These are phyloP conservation scores for Tauraco erythrolophus DNA, from an alignment of 2,113 vertebrate species.

Conservation along the genomic window DNA sequence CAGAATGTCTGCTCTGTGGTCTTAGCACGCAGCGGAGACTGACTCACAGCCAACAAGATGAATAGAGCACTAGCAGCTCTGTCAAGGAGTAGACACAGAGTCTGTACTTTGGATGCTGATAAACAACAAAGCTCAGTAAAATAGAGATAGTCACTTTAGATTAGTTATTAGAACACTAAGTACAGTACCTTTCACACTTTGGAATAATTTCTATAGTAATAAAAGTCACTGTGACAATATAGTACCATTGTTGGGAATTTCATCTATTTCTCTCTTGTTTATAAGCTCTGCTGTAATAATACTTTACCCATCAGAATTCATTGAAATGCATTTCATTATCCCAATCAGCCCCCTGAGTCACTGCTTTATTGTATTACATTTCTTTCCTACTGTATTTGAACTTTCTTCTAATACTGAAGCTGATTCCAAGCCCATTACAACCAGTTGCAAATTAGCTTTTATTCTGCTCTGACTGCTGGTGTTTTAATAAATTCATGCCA, in stretches of 20 bases:
- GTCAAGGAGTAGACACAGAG: neutral
- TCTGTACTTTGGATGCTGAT: neutral
- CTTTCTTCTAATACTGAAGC: constrained; percentile 58
- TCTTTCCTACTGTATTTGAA: constrained; percentile 64
- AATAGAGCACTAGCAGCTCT: neutral
- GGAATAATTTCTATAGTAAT: constrained; percentile 25
- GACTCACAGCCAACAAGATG: neutral
- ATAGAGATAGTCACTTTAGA: neutral
- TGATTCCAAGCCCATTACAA: constrained; percentile 60
- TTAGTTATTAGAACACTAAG: neutral
- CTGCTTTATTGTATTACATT: constrained; percentile 67
- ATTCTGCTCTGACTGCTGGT: constrained; percentile 33
- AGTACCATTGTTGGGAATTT: constrained; percentile 31
- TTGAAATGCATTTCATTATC: constrained; percentile 70
- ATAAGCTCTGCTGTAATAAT: constrained; percentile 54
- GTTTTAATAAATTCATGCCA: constrained; percentile 67
- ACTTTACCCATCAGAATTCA: constrained; percentile 58
- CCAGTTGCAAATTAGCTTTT: constrained; percentile 69
- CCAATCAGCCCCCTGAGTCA: constrained; percentile 58
- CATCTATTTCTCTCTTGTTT: constrained; percentile 43
- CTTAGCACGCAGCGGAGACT: neutral
- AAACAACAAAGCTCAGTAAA: constrained; percentile 8
- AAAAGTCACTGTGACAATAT: constrained; percentile 27
- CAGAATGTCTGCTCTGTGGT: neutral
- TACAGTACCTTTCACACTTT: neutral